Evolutionary conservation across 2,113 vertebrate species (phyloP).

Genomic region (Aepyceros melampus): DNA sequence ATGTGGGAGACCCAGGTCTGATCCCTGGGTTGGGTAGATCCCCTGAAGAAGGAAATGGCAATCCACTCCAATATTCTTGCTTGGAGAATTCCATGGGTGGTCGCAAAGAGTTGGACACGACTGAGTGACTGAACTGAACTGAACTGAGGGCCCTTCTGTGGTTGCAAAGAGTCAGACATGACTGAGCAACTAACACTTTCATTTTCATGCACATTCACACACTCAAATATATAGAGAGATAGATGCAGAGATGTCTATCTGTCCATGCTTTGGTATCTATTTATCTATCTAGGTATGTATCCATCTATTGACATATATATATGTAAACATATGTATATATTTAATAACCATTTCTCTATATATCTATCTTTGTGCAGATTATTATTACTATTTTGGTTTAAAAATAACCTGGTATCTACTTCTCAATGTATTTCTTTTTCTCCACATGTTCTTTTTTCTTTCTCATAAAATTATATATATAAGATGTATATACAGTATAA

Average conservation of each 20-base stretch:
- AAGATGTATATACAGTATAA: neutral
- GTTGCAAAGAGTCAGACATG: no score
- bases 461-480: neutral
- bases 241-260: neutral
- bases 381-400: neutral
- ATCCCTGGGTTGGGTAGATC: neutral
- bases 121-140: no score
- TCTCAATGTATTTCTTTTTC: neutral
- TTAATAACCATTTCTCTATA: neutral
- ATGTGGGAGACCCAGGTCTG: neutral
- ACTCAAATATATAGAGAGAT: neutral
- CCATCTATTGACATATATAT: no score
- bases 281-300: neutral
- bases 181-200: neutral
- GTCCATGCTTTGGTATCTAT: neutral
- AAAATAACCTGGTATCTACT: neutral
- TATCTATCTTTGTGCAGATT: neutral
- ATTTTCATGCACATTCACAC: neutral
- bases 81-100: neutral
- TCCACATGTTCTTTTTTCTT: neutral
- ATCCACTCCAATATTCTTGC: neutral
- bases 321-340: neutral
- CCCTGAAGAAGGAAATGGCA: neutral
- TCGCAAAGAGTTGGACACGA: neutral
- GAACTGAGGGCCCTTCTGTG: no score